Evolutionary conservation across 2,797 vertebrate genomes (phyloP).

Genomic region (Esox masquinongy): DNA sequence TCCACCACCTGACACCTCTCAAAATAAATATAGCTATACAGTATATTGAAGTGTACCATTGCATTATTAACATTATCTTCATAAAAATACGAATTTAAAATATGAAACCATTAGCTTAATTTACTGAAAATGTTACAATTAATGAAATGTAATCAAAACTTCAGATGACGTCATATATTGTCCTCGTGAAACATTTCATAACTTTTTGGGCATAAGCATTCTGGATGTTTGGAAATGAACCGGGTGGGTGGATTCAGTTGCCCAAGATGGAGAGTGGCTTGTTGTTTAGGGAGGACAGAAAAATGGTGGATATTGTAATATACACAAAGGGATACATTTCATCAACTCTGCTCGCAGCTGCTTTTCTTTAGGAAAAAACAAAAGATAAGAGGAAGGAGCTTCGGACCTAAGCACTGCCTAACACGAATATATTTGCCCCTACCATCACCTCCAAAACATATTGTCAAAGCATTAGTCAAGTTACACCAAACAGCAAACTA

Average conservation of each 20-base stretch:
- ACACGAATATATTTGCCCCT: constrained; percentile 1
- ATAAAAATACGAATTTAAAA: neutral
- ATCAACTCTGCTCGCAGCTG: constrained; percentile 80
- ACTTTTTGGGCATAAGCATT: constrained; percentile 57
- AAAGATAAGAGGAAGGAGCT: constrained; percentile 62
- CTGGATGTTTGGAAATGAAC: constrained; percentile 13
- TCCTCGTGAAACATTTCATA: constrained; percentile 62
- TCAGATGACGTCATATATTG: constrained; percentile 76
- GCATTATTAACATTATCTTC: neutral
- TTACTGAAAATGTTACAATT: neutral
- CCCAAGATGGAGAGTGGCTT: constrained; percentile 90
- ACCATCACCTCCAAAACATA: neutral
- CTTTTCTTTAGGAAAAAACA: constrained; percentile 72
- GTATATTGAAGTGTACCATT: neutral
- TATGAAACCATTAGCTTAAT: neutral
- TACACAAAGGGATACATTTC: constrained; percentile 88
- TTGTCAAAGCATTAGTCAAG: neutral
- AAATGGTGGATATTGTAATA: constrained; percentile 94
- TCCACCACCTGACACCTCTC: neutral
- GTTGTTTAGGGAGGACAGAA: constrained; percentile 84
- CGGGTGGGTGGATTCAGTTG: constrained; percentile 69
- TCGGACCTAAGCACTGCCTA: constrained; percentile 11
- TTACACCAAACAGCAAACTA: neutral
- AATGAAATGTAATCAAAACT: constrained; percentile 65
- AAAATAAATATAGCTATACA: neutral